Conservation (phyloP, 1,140 invertebrate genomes). For the Drosophila funebris region DNA sequence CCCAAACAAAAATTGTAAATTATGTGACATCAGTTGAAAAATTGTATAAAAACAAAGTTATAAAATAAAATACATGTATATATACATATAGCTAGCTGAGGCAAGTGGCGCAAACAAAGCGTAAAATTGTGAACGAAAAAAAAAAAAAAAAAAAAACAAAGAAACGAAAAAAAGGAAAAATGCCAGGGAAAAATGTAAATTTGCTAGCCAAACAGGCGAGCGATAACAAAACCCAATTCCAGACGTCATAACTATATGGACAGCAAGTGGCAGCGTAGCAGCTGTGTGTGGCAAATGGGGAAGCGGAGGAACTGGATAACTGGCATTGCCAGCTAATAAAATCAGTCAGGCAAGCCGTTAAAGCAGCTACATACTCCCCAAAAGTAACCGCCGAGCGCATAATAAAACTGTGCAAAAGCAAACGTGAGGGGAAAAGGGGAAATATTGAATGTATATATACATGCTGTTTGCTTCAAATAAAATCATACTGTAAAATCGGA, state of each 20-base stretch:
- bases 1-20: conserved; percentile 59
- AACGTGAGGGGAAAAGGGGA: neutral
- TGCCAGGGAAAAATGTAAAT: conserved; percentile 60
- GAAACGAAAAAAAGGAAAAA: conserved; percentile 11
- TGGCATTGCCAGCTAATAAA: conserved; percentile 63
- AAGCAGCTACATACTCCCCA: conserved; percentile 27
- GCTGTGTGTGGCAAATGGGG: neutral
- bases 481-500: neutral
- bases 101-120: conserved; percentile 12
- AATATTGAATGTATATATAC: neutral
- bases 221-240: conserved; percentile 53
- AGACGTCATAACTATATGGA: conserved; percentile 49
- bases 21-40: conserved; percentile 60
- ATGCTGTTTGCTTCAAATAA: neutral
- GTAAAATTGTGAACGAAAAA: conserved; percentile 5
- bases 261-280: conserved; percentile 2
- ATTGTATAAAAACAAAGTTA: conserved; percentile 71
- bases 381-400: conserved; percentile 9
- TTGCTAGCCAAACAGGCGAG: conserved; percentile 37
- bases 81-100: neutral
- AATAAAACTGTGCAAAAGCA: neutral
- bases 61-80: conserved; percentile 56
- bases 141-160: conserved; percentile 10
- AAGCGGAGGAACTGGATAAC: neutral
- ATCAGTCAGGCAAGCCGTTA: conserved; percentile 59